Evolutionary conservation across 2,113 vertebrate genomes (phyloP).

Genomic region (Chaetodon trifascialis): DNA sequence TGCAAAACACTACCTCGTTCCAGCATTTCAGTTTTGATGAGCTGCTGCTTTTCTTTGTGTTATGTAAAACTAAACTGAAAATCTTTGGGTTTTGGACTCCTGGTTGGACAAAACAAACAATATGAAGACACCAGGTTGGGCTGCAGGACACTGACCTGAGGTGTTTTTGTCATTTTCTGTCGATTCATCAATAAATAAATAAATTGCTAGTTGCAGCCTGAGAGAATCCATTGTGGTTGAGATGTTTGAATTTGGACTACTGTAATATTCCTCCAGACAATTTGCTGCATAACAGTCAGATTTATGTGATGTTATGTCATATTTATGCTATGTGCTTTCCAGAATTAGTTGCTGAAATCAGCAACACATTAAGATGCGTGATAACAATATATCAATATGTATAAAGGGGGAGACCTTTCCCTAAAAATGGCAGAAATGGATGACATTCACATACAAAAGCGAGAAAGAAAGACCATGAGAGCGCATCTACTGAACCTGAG

Average conservation of each 20-base stretch:
- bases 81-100: too few relatives aligned
- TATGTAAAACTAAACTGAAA: neutral
- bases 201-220: neutral
- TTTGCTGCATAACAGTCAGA: neutral
- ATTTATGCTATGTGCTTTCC: too few relatives aligned
- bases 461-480: conserved; percentile 3
- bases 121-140: neutral
- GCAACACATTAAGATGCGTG: neutral
- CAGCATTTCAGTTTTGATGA: neutral
- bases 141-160: neutral
- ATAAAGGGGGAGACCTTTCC: neutral
- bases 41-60: neutral
- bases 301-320: neutral
- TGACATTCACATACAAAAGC: neutral
- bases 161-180: too few relatives aligned
- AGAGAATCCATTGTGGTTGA: neutral
- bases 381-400: neutral
- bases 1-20: neutral
- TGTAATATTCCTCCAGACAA: neutral
- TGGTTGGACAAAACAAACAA: neutral
- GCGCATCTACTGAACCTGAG: neutral
- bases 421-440: neutral
- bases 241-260: neutral
- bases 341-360: neutral
- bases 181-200: neutral